phyloP scores from a whole-genome alignment of 2,797 vertebrate species.

The Eospalax fontanierii region DNA sequence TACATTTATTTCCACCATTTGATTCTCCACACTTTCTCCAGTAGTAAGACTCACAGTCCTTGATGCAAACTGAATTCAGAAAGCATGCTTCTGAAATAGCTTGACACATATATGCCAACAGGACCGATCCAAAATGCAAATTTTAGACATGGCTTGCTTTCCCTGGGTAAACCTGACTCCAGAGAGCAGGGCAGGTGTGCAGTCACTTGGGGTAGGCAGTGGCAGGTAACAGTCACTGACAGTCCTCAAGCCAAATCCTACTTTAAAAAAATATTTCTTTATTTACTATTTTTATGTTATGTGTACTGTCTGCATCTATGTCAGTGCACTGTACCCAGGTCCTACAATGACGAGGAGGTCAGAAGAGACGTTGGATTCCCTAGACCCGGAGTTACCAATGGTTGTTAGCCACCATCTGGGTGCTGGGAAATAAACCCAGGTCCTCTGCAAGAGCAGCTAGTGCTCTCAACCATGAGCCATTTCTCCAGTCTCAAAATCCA shows the following conservation, averaged over 20 bases:
- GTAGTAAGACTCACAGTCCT: slow-evolving; percentile 12
- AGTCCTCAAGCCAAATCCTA: neutral
- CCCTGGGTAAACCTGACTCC: neutral
- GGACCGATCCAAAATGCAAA: slow-evolving; percentile 48
- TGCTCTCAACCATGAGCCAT: too few species aligned
- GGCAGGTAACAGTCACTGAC: neutral
- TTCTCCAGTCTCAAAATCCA: too few species aligned
- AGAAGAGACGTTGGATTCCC: too few species aligned
- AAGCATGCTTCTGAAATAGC: slow-evolving; percentile 31
- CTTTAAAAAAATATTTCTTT: neutral
- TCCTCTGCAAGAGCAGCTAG: too few species aligned
- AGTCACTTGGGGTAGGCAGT: neutral
- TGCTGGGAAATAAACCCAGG: too few species aligned
- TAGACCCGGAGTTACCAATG: too few species aligned
- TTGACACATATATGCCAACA: slow-evolving; percentile 48
- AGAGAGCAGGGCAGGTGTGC: neutral
- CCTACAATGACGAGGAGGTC: too few species aligned
- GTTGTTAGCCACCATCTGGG: too few species aligned
- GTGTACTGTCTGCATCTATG: too few species aligned
- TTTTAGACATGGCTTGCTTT: neutral
- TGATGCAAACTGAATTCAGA: slow-evolving; percentile 26
- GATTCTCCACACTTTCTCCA: neutral
- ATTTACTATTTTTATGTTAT: too few species aligned
- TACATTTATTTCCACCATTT: neutral
- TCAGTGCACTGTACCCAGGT: too few species aligned